These are phyloP conservation scores for Caenorhabditis remanei DNA, from an alignment of 1,140 invertebrate genomes.

Conservation along the genomic window DNA sequence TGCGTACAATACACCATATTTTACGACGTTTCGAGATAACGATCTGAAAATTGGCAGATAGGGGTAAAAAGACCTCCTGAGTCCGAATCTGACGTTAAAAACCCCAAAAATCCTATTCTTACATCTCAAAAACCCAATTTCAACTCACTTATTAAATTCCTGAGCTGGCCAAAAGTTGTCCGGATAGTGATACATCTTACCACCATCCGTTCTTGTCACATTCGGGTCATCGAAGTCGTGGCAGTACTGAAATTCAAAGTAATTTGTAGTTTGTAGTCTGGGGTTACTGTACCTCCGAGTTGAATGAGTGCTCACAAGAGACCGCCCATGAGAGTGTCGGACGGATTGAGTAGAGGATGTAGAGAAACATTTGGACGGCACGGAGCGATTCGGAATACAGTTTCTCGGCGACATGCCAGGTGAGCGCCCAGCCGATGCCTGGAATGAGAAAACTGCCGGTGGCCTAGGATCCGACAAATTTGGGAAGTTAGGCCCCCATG, in stretches of 20 bases:
- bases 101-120: too few relatives aligned
- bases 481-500: too few relatives aligned
- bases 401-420: slow-evolving; percentile 63
- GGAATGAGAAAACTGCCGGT: not conserved
- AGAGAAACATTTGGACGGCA: slow-evolving; percentile 59
- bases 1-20: not conserved
- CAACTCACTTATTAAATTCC: slow-evolving; percentile 63
- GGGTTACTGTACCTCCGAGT: not conserved
- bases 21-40: too few relatives aligned
- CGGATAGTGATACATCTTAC: slow-evolving; percentile 30
- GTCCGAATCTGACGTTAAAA: too few relatives aligned
- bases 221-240: slow-evolving; percentile 33
- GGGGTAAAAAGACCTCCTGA: too few relatives aligned
- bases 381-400: slow-evolving; percentile 61
- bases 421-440: slow-evolving; percentile 66
- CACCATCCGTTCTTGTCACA: slow-evolving; percentile 23
- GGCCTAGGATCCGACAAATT: too few relatives aligned
- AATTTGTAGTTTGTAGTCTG: not conserved
- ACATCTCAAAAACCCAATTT: too few relatives aligned
- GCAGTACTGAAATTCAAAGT: slow-evolving; percentile 36
- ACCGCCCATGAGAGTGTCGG: slow-evolving; percentile 61
- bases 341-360: slow-evolving; percentile 64
- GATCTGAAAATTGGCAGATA: too few relatives aligned
- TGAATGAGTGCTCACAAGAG: slow-evolving; percentile 63
- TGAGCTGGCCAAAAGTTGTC: slow-evolving; percentile 68